Evolutionary conservation across 2,797 vertebrate genomes (phyloP).

Genomic region (Gambelia wislizenii): DNA sequence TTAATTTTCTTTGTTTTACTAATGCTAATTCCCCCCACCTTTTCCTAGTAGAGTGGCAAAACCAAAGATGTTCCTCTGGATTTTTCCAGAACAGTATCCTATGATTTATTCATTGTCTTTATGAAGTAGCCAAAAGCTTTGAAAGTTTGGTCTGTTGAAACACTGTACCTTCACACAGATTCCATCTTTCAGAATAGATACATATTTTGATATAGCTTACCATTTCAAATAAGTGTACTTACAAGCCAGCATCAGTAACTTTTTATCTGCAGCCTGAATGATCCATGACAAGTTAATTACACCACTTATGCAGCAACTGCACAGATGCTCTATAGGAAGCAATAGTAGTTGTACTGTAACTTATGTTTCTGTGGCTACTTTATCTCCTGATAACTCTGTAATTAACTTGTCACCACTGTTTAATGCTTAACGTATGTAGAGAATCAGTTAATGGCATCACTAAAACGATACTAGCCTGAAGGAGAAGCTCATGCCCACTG

Average conservation of each 20-base stretch:
- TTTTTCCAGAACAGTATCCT: background rate
- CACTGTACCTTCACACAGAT: background rate
- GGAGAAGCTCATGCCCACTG: constrained; percentile 67
- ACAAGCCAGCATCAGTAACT: constrained; percentile 60
- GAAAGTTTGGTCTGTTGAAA: background rate
- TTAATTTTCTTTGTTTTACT: too few species aligned
- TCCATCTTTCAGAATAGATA: background rate
- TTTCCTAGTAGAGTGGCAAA: too few species aligned
- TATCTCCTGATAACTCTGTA: constrained; percentile 73
- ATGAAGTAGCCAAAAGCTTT: constrained; percentile 2
- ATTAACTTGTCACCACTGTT: constrained; percentile 73
- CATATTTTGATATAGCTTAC: constrained; percentile 4
- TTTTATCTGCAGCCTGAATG: constrained; percentile 60
- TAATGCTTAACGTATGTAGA: constrained; percentile 59
- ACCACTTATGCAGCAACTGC: constrained; percentile 70
- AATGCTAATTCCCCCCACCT: too few species aligned
- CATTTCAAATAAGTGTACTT: constrained; percentile 31
- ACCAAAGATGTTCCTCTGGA: background rate
- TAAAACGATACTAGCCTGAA: constrained; percentile 60
- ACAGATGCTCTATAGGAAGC: constrained; percentile 71
- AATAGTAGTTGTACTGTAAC: constrained; percentile 66
- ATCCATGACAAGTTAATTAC: constrained; percentile 73
- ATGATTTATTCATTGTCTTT: background rate
- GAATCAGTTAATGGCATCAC: constrained; percentile 66
- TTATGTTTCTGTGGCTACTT: constrained; percentile 73